Conservation (phyloP, 1,140 invertebrate species). For the Pseudobourletiella spinata region DNA sequence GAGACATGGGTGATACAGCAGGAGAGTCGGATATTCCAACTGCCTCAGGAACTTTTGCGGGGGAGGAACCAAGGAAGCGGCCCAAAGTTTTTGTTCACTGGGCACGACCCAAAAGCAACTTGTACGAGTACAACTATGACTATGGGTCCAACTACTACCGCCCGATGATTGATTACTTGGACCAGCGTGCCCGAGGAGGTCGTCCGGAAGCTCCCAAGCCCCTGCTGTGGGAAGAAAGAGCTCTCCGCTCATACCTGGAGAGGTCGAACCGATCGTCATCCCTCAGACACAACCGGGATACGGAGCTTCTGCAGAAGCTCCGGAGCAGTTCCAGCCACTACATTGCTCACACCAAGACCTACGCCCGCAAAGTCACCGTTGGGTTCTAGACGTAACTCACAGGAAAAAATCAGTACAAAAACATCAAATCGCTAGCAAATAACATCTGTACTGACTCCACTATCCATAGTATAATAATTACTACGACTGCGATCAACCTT, state of each 20-base stretch:
- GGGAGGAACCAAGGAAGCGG: constrained; percentile 26
- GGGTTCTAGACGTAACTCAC: constrained; percentile 4
- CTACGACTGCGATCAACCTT: too few species aligned
- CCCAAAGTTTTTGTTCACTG: constrained; percentile 31
- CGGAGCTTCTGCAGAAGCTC: constrained; percentile 29
- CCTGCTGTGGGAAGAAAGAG: constrained; percentile 32
- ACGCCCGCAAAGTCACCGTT: constrained; percentile 30
- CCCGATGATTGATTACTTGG: constrained; percentile 35
- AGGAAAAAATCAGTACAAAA: not conserved
- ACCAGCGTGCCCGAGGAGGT: constrained; percentile 22
- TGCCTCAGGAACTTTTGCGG: constrained; percentile 16
- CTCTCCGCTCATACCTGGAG: constrained; percentile 18
- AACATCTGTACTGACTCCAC: too few species aligned
- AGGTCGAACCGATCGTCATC: not conserved
- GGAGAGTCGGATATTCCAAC: constrained; percentile 1
- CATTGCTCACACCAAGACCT: constrained; percentile 32
- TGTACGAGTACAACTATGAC: constrained; percentile 36
- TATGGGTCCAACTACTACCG: constrained; percentile 35
- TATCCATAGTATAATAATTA: too few species aligned
- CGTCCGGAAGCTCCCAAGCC: constrained; percentile 24
- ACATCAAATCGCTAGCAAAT: too few species aligned
- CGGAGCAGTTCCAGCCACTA: constrained; percentile 28
- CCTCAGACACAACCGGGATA: constrained; percentile 13
- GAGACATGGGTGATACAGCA: constrained; percentile 19
- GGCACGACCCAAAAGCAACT: constrained; percentile 27